phyloP scores from a whole-genome alignment of 2,113 vertebrate species.

The Oncorhynchus masou region DNA sequence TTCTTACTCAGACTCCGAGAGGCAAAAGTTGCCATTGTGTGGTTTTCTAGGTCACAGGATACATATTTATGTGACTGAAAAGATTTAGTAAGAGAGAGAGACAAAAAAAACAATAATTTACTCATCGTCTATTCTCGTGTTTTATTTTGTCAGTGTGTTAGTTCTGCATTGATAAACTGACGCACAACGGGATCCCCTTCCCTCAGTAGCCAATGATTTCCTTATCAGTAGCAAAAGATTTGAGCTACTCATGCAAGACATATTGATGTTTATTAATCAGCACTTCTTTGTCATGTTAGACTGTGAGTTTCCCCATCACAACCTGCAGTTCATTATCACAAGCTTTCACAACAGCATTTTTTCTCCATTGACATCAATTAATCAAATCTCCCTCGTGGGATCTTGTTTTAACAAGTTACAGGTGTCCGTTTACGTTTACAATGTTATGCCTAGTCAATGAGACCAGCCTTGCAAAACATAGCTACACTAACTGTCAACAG shows the following conservation, averaged over 20 bases:
- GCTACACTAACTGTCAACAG: conserved; percentile 21
- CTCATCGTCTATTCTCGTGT: conserved; percentile 20
- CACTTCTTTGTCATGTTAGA: not conserved
- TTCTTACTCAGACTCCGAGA: conserved; percentile 42
- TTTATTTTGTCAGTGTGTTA: conserved; percentile 45
- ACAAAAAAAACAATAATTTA: conserved; percentile 34
- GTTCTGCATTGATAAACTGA: conserved; percentile 35
- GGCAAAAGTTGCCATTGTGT: conserved; percentile 65
- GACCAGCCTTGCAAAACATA: too few species aligned
- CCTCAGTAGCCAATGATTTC: conserved; percentile 58
- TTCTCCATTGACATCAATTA: not conserved
- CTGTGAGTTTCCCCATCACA: not conserved
- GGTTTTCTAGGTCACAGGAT: conserved; percentile 64
- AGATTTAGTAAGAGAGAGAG: conserved; percentile 10
- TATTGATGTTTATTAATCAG: not conserved
- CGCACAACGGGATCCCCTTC: conserved; percentile 20
- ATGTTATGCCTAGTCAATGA: too few species aligned
- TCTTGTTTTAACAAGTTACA: conserved; percentile 7
- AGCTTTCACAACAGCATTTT: not conserved
- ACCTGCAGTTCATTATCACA: not conserved
- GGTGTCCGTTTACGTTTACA: conserved; percentile 17
- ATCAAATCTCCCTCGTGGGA: not conserved
- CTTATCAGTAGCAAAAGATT: conserved; percentile 39
- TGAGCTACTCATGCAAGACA: conserved; percentile 32
- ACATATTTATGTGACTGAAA: conserved; percentile 40